Conservation (phyloP, 2,797 vertebrate species). For the Eurystomus glaucurus region DNA sequence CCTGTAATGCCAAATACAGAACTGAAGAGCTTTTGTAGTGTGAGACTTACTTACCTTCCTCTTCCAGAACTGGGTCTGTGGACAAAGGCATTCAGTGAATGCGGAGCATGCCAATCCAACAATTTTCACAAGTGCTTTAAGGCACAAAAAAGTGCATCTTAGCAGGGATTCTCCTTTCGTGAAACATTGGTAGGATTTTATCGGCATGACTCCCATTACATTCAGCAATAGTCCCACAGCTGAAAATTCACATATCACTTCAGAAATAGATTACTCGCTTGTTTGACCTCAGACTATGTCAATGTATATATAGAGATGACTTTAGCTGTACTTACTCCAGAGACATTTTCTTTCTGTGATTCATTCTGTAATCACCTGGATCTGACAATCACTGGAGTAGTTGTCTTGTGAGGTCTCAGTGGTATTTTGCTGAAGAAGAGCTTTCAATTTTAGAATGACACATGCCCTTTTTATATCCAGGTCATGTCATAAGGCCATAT, state of each 20-base stretch:
- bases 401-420: not conserved
- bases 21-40: slow-evolving; percentile 13
- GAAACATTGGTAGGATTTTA: slow-evolving; percentile 29
- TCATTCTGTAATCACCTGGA: not conserved
- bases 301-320: not conserved
- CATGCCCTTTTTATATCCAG: not conserved
- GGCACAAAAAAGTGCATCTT: not conserved
- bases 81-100: slow-evolving; percentile 7
- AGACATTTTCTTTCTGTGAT: not conserved
- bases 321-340: slow-evolving; percentile 9
- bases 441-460: not conserved
- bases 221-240: slow-evolving; percentile 9
- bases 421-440: not conserved
- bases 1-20: slow-evolving; percentile 23
- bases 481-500: not conserved
- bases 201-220: not conserved
- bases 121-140: slow-evolving; percentile 31
- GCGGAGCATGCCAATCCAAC: slow-evolving; percentile 10
- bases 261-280: not conserved
- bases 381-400: not conserved
- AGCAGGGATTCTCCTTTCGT: not conserved
- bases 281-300: slow-evolving; percentile 14
- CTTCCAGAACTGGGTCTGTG: not conserved
- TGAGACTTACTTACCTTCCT: not conserved
- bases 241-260: not conserved